These are phyloP conservation scores for Nyctibius grandis DNA, from an alignment of 2,797 vertebrate species.

Conservation along the genomic window DNA sequence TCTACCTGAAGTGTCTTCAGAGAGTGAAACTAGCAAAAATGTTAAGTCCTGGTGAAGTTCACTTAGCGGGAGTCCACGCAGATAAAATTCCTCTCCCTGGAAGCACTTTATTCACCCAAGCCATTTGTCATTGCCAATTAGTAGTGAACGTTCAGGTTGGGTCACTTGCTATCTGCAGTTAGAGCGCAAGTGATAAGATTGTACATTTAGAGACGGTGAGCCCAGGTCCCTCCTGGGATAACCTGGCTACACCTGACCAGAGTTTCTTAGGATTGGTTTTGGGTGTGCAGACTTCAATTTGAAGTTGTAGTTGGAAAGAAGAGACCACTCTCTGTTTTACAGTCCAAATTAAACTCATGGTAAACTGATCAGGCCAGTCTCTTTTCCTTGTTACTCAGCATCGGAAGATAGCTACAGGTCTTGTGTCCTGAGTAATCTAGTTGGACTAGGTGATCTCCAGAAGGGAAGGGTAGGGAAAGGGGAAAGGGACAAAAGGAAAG, in stretches of 20 bases:
- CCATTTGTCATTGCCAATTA: not conserved
- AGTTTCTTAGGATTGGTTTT: not conserved
- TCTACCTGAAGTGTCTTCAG: not conserved
- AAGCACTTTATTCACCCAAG: not conserved
- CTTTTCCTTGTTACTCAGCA: not conserved
- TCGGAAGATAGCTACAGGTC: not conserved
- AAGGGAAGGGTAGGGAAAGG: not conserved
- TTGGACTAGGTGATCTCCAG: not conserved
- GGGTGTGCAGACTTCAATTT: not conserved
- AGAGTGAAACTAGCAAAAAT: not conserved
- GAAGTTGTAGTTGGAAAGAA: not conserved
- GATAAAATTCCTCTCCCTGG: not conserved
- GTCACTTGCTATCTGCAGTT: not conserved
- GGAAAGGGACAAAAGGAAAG: not conserved
- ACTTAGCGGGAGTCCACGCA: not conserved
- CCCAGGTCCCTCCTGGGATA: not conserved
- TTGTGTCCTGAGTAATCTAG: not conserved
- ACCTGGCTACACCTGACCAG: not conserved
- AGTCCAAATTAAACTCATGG: accelerated
- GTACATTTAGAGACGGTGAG: not conserved
- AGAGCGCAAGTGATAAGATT: not conserved
- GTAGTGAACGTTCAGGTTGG: not conserved
- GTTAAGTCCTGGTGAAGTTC: not conserved
- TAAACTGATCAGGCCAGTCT: not conserved
- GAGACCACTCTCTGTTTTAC: not conserved